Base-by-base conservation (phyloP, 2,113 vertebrate species). In the Neolamprologus modestus region DNA sequence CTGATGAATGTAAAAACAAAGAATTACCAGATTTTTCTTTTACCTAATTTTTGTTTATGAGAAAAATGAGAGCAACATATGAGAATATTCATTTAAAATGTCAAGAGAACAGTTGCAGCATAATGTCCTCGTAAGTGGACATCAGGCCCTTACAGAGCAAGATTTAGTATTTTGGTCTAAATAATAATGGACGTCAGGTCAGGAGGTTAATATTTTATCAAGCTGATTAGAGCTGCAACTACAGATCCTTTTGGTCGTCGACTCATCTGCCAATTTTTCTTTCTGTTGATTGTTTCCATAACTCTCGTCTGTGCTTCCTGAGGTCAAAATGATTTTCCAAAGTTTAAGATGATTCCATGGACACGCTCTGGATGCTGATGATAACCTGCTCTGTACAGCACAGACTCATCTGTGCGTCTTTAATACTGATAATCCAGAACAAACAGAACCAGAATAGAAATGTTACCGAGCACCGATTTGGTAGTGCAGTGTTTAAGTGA, bases 21-120 rank as follows among this genome's bases (percentile, higher is more conserved):
- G 55, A 59, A 59, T 31, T 3, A 59, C 5, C 5, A 31, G 55
- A 59, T 59, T 59, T 59, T 4, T 6, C 4, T 59, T 59, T 28
- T 59, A 2, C 55, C 55, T 4, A 26, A 4, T 28, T 59, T 57
- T 59, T 59, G 24, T 59, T 28, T 59, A 59, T 28, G 26, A 28
- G 55, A 59, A 1, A 57, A 55, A 59, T 55, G 3, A 59, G 55
- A 59, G 55, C 13, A 0, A 59, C 2, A 59, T 24, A 24, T 16
- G 13, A 16, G 55, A 0, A 59, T 59, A 57, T 57, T 57, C 0
- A 57, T 57, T 57, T 57, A 57, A 16, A 1, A 28, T 28, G 0
- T 57, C 55, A 59, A 28, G 0, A 59, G 24, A 59, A 59, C 24
- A 59, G 24, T 8, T 55, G 53, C n/a, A n/a, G n/a, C n/a, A n/a